Evolutionary conservation across 2,888 invertebrate genomes (phyloP).

Genomic region (Marasmarcha lunaedactyla): DNA sequence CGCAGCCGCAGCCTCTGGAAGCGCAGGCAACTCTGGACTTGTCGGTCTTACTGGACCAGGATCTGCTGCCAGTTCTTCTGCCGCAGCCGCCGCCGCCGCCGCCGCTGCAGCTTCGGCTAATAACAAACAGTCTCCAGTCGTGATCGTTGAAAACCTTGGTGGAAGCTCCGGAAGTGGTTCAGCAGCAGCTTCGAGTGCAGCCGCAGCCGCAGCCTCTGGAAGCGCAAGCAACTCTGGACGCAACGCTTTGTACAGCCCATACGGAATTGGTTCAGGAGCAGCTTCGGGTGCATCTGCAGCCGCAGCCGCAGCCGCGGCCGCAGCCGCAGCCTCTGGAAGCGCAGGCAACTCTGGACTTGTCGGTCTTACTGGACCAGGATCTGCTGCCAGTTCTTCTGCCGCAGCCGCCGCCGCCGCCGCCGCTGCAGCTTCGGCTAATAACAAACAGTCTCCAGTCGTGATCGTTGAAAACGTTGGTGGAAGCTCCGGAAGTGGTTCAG

Average conservation of each 20-base stretch:
- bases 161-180: too few relatives aligned
- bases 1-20: too few relatives aligned
- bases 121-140: neutral
- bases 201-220: too few relatives aligned
- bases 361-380: neutral
- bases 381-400: slow-evolving; percentile 1
- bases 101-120: neutral
- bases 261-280: neutral
- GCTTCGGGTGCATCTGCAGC: neutral
- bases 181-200: too few relatives aligned
- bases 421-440: too few relatives aligned
- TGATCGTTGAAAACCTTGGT: neutral
- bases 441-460: too few relatives aligned
- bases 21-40: neutral
- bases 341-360: neutral
- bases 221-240: too few relatives aligned
- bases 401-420: neutral
- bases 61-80: neutral
- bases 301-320: slow-evolving; percentile 5
- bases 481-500: too few relatives aligned
- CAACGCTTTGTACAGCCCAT: neutral
- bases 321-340: slow-evolving; percentile 5
- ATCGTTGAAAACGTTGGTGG: too few relatives aligned
- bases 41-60: neutral
- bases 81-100: neutral